phyloP scores from a whole-genome alignment of 2,797 vertebrate genomes.

The Oreortyx pictus region DNA sequence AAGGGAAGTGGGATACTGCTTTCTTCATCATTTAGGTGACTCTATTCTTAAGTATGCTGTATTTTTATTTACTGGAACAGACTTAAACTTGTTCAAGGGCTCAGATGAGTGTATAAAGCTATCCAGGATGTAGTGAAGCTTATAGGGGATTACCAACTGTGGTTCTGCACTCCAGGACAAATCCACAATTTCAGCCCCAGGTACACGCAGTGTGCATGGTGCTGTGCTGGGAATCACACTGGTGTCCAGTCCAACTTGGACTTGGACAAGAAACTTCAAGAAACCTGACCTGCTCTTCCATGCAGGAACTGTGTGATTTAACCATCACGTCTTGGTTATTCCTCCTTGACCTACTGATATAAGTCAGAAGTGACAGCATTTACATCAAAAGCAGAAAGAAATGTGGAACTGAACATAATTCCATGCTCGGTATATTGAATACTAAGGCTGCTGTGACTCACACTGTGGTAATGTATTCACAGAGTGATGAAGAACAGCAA shows the following conservation, averaged over 20 bases:
- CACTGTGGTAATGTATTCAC: neutral
- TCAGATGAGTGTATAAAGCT: neutral
- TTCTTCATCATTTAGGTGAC: neutral
- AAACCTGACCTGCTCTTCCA: neutral
- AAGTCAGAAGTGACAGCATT: neutral
- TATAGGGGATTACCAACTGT: fast-evolving
- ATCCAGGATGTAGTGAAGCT: neutral
- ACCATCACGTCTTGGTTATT: neutral
- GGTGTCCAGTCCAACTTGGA: neutral
- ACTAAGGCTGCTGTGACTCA: neutral
- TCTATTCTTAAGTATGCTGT: neutral
- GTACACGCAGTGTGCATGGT: fast-evolving
- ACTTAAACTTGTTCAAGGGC: neutral
- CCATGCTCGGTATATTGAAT: fast-evolving
- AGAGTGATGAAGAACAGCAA: neutral
- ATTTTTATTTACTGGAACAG: neutral
- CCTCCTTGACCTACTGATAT: fast-evolving
- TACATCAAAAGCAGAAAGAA: neutral
- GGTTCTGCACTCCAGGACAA: neutral
- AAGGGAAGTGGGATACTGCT: neutral
- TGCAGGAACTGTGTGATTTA: neutral
- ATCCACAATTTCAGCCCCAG: fast-evolving
- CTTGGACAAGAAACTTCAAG: no score
- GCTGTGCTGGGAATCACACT: neutral
- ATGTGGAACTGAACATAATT: neutral